Base-by-base conservation (phyloP, 2,888 invertebrate genomes). In the Perizoma affinitatum region DNA sequence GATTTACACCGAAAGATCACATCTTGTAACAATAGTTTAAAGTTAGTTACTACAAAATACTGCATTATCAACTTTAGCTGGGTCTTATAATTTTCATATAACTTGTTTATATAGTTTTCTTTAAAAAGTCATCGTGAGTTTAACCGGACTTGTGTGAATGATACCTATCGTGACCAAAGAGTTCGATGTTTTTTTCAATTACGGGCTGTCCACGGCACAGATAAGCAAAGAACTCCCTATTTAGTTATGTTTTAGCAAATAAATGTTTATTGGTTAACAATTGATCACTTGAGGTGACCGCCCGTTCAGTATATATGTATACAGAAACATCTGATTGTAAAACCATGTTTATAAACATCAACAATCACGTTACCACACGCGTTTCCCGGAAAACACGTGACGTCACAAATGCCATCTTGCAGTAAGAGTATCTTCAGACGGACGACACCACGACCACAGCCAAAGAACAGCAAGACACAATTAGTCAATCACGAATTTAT, bases 331-430 rank as follows among this genome's bases (percentile, higher is more conserved):
- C 46, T 33, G 50, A 54, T 40, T 62, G 49, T 10, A 52, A 56
- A 45, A 44, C 42, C 8, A 33, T 67, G 63, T 64, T 66, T 66
- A 63, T 63, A 52, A 69, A 66, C 65, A 65, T 51, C 11, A 43
- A 38, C 59, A 57, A 40, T 41, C 70, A 71, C 72, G 70, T 70
- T 70, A 55, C 56, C 38, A 38, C 70, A 63, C 70, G 67, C 66
- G 64, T 57, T 61, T 61, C 58, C 61, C 11, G 56, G 49, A 61
- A 58, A 65, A 56, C 58, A 65, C 36, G 54, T 73, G 73, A 70
- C 74, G 75, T 73, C 73, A 69, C 48, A 0, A 9, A 45, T 11
- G 34, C 38, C 50, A 33, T 51, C 10, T 53, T 57, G 56, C 61
- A 63, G 58, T 68, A 67, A 73, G 1, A 22, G 22, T 22, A 22